A percentile compares a stretch with the other conserved stretches of the same genome.
These are phyloP conservation scores for Leucania comma DNA, from an alignment of 2,888 invertebrate species.

Conservation along the genomic window DNA sequence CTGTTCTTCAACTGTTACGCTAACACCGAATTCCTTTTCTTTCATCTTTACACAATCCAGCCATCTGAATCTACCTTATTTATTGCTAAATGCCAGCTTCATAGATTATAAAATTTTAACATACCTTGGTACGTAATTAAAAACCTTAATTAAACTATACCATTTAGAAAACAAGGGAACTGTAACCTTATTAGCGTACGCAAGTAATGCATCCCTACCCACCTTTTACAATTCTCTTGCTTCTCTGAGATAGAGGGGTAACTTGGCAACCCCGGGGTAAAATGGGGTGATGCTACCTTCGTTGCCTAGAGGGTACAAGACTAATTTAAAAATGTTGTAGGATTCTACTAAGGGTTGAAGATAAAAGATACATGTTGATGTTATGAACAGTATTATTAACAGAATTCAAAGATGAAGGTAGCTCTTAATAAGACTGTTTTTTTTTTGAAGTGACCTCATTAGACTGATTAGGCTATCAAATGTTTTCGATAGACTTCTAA, in stretches of 20 bases:
- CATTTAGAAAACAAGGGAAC: slow-evolving; percentile 14
- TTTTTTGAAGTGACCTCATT: slow-evolving; percentile 5
- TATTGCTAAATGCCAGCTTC: neutral
- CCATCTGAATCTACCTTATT: neutral
- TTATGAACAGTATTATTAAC: slow-evolving; percentile 34
- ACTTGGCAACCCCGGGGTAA: slow-evolving; percentile 33
- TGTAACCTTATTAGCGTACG: slow-evolving; percentile 34
- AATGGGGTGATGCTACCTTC: slow-evolving; percentile 44
- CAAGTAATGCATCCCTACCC: slow-evolving; percentile 39
- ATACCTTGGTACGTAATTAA: neutral
- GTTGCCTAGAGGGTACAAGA: slow-evolving; percentile 32
- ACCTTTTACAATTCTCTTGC: slow-evolving; percentile 40
- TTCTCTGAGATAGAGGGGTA: slow-evolving; percentile 46
- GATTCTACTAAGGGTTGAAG: slow-evolving; percentile 37
- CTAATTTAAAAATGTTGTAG: slow-evolving; percentile 45
- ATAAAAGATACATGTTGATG: slow-evolving; percentile 30
- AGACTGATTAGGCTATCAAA: neutral
- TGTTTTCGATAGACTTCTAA: neutral
- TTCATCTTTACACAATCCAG: too few relatives aligned
- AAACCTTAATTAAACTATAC: slow-evolving; percentile 28
- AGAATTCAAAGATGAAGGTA: slow-evolving; percentile 17
- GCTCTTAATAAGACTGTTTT: neutral
- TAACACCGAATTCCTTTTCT: too few relatives aligned
- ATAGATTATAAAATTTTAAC: neutral
- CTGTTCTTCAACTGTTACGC: neutral